phyloP scores from a whole-genome alignment of 2,113 vertebrate species.

The Pelusios castaneus region DNA sequence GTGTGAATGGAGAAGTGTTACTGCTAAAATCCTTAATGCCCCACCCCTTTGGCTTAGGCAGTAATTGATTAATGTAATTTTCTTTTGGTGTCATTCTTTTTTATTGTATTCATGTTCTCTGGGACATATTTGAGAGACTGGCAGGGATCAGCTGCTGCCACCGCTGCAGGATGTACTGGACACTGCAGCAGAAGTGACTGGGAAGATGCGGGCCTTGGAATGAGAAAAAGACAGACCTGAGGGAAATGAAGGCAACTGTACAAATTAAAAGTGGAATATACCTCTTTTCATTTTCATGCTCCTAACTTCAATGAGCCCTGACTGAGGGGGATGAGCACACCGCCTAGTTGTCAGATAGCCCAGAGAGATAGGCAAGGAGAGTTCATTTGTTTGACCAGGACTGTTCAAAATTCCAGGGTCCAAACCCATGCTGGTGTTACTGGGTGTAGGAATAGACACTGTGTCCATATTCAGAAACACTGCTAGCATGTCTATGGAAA shows the following conservation, averaged over 20 bases:
- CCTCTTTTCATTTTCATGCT: not conserved
- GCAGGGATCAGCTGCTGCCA: too few species aligned
- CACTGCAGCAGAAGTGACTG: not conserved
- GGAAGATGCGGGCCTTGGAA: not conserved
- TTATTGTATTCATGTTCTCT: conserved; percentile 41
- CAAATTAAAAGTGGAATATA: not conserved
- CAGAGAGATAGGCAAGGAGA: conserved; percentile 20
- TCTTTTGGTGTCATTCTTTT: conserved; percentile 65
- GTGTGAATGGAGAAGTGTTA: not conserved
- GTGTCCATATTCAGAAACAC: conserved; percentile 2
- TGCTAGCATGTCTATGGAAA: conserved; percentile 44
- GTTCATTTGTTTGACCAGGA: not conserved
- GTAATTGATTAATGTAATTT: conserved; percentile 68
- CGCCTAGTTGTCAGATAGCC: not conserved
- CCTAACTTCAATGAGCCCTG: fast-evolving
- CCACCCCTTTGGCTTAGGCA: conserved; percentile 25
- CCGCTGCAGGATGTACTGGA: not conserved
- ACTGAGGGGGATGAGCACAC: not conserved
- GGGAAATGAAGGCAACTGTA: not conserved
- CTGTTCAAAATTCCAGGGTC: conserved; percentile 40
- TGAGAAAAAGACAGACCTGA: not conserved
- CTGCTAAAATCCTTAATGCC: not conserved
- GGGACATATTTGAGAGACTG: conserved; percentile 56
- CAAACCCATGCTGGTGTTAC: not conserved
- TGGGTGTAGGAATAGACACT: not conserved